These are phyloP conservation scores for Mungos mungo DNA, from an alignment of 2,113 vertebrate genomes.

Conservation along the genomic window DNA sequence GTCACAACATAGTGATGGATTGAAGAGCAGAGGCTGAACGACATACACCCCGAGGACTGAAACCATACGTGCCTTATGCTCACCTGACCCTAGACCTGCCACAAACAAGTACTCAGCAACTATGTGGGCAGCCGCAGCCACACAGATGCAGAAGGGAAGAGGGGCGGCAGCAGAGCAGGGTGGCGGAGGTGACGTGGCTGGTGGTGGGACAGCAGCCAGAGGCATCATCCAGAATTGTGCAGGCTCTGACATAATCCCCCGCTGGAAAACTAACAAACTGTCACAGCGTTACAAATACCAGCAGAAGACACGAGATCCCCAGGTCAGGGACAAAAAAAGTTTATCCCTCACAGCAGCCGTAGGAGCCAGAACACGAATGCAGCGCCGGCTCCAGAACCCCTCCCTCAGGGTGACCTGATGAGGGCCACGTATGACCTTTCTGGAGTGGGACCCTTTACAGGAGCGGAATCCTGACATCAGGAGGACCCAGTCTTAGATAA, in stretches of 20 bases:
- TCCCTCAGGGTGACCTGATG: fast-evolving
- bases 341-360: neutral
- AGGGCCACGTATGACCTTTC: neutral
- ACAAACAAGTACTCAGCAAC: neutral
- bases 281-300: neutral
- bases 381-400: fast-evolving
- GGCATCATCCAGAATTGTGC: neutral
- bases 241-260: neutral
- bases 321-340: neutral
- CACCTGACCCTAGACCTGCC: neutral
- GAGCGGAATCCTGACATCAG: too few relatives aligned
- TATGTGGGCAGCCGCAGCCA: fast-evolving
- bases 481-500: neutral
- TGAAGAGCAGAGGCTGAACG: neutral
- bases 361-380: neutral
- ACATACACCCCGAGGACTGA: neutral
- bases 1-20: neutral
- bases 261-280: neutral
- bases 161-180: neutral
- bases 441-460: neutral
- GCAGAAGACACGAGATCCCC: neutral
- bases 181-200: neutral
- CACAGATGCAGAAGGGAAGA: neutral
- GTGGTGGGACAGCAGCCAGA: neutral
- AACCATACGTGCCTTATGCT: neutral